Base-by-base conservation (phyloP, 2,113 vertebrate species). In the Glareola pratincola region DNA sequence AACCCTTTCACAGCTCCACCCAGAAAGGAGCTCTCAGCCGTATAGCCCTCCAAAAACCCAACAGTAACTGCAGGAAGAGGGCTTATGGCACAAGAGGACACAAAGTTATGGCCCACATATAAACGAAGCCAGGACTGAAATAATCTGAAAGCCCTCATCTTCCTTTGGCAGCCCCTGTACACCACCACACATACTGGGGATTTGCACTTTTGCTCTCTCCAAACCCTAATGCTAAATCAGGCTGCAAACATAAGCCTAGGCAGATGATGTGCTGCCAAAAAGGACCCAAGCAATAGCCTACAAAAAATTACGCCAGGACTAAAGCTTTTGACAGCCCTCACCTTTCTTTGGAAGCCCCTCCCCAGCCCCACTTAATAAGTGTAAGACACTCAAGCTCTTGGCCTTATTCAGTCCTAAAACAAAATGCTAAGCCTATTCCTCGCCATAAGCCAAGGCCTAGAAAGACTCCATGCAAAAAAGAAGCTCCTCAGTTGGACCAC, bases 161-260 rank as follows among this genome's bases (percentile, higher is more conserved):
- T 54, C 48, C 34, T 56, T 47, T 54, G 39, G 43, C 37, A 87
- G 26, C 2, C 14, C 14, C 36, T 12, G 20, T 64, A 36, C 34
- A 69, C 18, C 27, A 77, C 22, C 3, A 19, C 34, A 12, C 1
- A 0, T 5, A 36, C 27, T 37, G 19, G 41, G 27, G n/a, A 32
- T 45, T 29, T 62, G n/a, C 27, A 20, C 19, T 85, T 92, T 21
- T 23, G 12, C 34, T 84, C 53, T 51, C 77, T 57, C 50, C n/a
- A 45, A 73, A 81, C 14, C 8, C 16, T 2, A 56, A 64, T 9
- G 12, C 32, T 59, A 73, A 92, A 63, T 39, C 26, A 76, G 43
- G 15, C 39, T 85, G 59, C 2, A 69, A 43, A 1, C 0, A 0
- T 14, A 60, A 62, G 12, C 34, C 34, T 14, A n/a, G 50, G 39